Evolutionary conservation across 2,113 vertebrate genomes (phyloP).

Genomic region (Empidonax traillii): DNA sequence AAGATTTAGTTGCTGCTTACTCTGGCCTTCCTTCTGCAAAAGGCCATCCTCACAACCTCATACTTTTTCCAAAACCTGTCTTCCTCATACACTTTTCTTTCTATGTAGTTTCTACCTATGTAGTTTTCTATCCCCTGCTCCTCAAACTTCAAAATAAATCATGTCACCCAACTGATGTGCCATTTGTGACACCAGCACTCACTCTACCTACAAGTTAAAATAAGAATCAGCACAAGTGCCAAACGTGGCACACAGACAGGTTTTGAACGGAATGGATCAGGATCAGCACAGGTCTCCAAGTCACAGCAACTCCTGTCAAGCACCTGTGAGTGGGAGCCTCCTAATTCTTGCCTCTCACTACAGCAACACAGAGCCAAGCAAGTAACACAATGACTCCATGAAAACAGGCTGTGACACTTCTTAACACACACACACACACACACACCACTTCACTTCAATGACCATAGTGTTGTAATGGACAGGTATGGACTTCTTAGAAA

Average conservation of each 20-base stretch:
- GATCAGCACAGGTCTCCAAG: background rate
- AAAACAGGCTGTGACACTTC: background rate
- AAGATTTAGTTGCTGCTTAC: background rate
- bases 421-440: background rate
- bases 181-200: background rate
- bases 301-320: background rate
- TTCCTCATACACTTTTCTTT: background rate
- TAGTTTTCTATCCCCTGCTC: background rate
- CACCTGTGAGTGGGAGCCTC: background rate
- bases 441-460: no score
- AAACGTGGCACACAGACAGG: accelerated
- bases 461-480: accelerated
- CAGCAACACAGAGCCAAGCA: background rate
- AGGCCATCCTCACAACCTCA: background rate
- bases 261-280: background rate
- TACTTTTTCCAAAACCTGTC: background rate
- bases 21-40: background rate
- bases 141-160: background rate
- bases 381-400: accelerated
- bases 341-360: background rate
- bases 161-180: background rate
- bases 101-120: background rate
- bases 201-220: background rate
- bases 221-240: background rate
- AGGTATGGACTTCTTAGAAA: background rate